Base-by-base conservation (phyloP, 1,140 invertebrate species). In the Agraylea sexmaculata region DNA sequence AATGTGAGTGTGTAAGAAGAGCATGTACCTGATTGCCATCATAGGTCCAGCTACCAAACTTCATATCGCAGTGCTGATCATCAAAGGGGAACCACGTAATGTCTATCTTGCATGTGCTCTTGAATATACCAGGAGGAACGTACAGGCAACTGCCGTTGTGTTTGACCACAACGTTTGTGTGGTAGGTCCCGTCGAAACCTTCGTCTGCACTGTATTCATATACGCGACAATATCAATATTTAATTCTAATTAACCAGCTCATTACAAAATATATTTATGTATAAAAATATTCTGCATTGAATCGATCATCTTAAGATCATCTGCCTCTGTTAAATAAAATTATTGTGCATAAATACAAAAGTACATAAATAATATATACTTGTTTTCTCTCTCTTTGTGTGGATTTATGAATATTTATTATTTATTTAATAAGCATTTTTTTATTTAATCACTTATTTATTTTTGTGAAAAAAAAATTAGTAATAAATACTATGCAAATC, bases 31-130 rank as follows among this genome's bases (percentile, higher is more conserved):
- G 83, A 69, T 80, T 80, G 67, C 87, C 87, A 67, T 88, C 83
- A 71, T 91, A 91, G 58, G 87, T 88, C 87, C 87, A 91, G 71
- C 85, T 89, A 74, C 87, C 87, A 65, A 91, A 90, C 78, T 90
- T 88, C 83, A 95, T 86, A 64, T 87, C 77, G 74, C 90, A 97
- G 67, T 83, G 79, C 78, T 96, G 92, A 68, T 94, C 89, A 74
- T 97, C 92, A 76, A 95, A 96, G 58, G 92, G 92, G 73, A 95
- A 96, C 88, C 89, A 94, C 58, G 87, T 92, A 74, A 96, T 96
- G 78, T 97, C 89, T 71, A 97, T 97, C 74, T 90, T 87, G 78
- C 93, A 97, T 70, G 89, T 94, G 77, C 88, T 94, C 75, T 92
- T 93, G 78, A 96, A 95, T 71, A 97, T 97, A 70, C 87, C 86